A percentile compares a stretch with the other conserved stretches of the same genome.
Evolutionary conservation across 2,888 invertebrate species (phyloP).

Genomic region (Plebejus argus): DNA sequence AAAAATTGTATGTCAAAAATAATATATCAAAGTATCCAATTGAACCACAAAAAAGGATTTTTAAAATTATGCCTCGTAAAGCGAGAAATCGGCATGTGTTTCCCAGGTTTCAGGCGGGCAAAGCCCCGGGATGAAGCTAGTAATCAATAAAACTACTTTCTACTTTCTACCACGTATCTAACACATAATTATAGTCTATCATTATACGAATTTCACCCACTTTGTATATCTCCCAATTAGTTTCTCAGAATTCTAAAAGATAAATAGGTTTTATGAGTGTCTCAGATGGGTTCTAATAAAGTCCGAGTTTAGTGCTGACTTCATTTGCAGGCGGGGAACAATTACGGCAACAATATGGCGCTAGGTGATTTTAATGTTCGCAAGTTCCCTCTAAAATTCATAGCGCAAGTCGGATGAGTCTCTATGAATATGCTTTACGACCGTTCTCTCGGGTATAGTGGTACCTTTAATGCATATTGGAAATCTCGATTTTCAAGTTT

Average conservation of each 20-base stretch:
- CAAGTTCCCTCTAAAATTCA: slow-evolving; percentile 38
- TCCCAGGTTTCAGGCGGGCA: no score
- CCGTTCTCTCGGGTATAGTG: slow-evolving; percentile 3
- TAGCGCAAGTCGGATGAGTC: slow-evolving; percentile 37
- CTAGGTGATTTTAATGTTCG: slow-evolving; percentile 34
- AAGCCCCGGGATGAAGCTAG: no score
- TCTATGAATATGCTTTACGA: slow-evolving; percentile 31
- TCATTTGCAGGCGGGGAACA: slow-evolving; percentile 51
- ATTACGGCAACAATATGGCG: slow-evolving; percentile 42
- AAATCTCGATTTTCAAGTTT: background rate
- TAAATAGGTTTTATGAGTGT: slow-evolving; percentile 61
- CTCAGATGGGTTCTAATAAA: slow-evolving; percentile 61
- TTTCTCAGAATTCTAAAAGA: slow-evolving; percentile 53
- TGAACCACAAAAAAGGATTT: no score
- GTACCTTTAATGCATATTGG: background rate
- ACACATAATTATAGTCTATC: no score
- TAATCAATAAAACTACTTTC: background rate
- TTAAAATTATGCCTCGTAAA: no score
- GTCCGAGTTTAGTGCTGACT: slow-evolving; percentile 56
- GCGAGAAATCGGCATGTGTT: no score
- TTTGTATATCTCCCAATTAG: slow-evolving; percentile 62
- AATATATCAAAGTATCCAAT: no score
- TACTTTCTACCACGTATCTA: background rate
- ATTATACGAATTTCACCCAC: slow-evolving; percentile 32
- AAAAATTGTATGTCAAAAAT: no score